Base-by-base conservation (phyloP, 2,113 vertebrate genomes). In the Chloebia gouldiae region DNA sequence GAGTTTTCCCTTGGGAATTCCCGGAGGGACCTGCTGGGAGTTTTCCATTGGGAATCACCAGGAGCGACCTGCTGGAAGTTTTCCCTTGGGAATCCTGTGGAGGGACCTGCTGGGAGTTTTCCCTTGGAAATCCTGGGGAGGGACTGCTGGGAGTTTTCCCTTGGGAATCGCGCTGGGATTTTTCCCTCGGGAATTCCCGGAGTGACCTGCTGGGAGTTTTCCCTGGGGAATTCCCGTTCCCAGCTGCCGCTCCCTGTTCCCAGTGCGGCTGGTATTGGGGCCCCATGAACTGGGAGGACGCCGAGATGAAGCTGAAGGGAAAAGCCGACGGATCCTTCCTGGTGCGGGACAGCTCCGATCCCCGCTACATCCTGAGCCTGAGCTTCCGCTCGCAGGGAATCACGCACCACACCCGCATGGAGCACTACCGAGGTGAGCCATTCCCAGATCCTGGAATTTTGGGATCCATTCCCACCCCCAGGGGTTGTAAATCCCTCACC, bases 281-380 rank as follows among this genome's bases (percentile, higher is more conserved):
- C 70, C 70, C 70, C 70, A 56, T 57, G 99, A 99, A 99, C 95
- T 99, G 99, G 99, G 99, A 99, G 96, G 99, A 99, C 4, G 99
- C 99, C 0, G 99, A 99, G 98, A 99, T 99, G 98, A 99, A 99
- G 97, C 97, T 99, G 85, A 99, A 99, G 96, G 99, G 98, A 70
- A 99, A 99, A 76, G 98, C 99, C 0, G 99, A 99, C 33, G 99
- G 99, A 1, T 99, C 99, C 12, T 99, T 99, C 81, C 97, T 99
- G 98, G 99, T 99, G 28, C 97, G 99, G n/a, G 99, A 99, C 96
- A 99, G 99, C 81, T 99, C 99, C 2, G 99, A 99, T 87, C 99
- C 99, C 0, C 98, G 99, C 5, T 99, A 99, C 96, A 99, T 99
- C 97, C 98, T 99, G 96, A 99, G 99, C 96, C 99, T 99, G 90